These are phyloP conservation scores for Molanna angustata DNA, from an alignment of 2,888 invertebrate species.

Conservation along the genomic window DNA sequence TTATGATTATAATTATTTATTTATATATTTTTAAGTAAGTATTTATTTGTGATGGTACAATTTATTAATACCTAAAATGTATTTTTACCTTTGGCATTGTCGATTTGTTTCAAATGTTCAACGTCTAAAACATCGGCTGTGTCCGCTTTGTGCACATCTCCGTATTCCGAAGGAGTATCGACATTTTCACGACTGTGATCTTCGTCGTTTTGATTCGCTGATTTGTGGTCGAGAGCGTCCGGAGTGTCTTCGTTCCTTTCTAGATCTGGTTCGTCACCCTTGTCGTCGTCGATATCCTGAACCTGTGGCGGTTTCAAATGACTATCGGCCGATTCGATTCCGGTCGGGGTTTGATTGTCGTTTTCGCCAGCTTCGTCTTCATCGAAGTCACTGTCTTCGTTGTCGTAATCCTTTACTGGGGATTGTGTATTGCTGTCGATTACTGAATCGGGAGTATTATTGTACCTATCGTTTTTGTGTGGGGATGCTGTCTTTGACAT, in stretches of 20 bases:
- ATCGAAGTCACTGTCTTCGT: slow-evolving; percentile 10
- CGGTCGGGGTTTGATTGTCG: slow-evolving; percentile 27
- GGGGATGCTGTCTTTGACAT: slow-evolving; percentile 12
- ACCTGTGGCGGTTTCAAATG: slow-evolving; percentile 33
- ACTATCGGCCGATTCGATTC: slow-evolving; percentile 29
- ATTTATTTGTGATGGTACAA: too few relatives aligned
- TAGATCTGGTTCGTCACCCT: slow-evolving; percentile 35
- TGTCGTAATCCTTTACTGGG: slow-evolving; percentile 10
- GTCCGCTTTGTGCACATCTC: slow-evolving; percentile 45
- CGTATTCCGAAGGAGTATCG: slow-evolving; percentile 47
- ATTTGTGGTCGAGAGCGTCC: slow-evolving; percentile 30
- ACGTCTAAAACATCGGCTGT: slow-evolving; percentile 45
- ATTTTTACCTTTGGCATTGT: slow-evolving; percentile 19
- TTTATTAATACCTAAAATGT: too few relatives aligned
- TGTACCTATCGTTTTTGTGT: slow-evolving; percentile 6
- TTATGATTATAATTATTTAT: too few relatives aligned
- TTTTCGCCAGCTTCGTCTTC: slow-evolving; percentile 27
- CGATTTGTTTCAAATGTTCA: slow-evolving; percentile 47
- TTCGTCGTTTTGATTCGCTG: slow-evolving; percentile 51
- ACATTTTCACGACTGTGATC: slow-evolving; percentile 56
- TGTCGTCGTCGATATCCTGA: slow-evolving; percentile 34
- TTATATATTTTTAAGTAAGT: too few relatives aligned
- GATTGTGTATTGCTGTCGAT: slow-evolving; percentile 6
- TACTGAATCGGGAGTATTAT: slow-evolving; percentile 10
- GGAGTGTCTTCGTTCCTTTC: slow-evolving; percentile 30